A percentile compares a stretch with the other conserved stretches of the same genome.
Evolutionary conservation across 1,140 invertebrate species (phyloP).

Genomic region (Zaprionus vittiger): DNA sequence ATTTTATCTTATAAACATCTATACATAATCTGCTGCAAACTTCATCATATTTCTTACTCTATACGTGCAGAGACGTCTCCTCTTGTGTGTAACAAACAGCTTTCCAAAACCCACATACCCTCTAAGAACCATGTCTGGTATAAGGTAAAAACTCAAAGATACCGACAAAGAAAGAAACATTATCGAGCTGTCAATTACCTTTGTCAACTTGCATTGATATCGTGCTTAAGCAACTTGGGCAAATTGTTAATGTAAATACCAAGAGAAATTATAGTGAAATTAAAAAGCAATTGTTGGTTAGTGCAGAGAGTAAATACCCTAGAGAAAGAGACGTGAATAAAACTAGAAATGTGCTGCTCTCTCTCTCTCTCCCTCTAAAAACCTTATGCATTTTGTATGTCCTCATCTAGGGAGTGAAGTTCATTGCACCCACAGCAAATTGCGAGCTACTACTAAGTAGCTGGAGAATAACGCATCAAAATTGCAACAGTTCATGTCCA

Average conservation of each 20-base stretch:
- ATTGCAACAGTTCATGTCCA: slow-evolving; percentile 70
- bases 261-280: slow-evolving; percentile 3
- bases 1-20: too few species aligned
- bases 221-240: background rate
- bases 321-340: background rate
- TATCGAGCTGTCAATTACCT: slow-evolving; percentile 8
- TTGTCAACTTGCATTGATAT: background rate
- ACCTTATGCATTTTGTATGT: background rate
- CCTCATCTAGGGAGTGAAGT: slow-evolving; percentile 1
- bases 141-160: slow-evolving; percentile 14
- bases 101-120: background rate
- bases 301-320: background rate
- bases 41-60: too few species aligned
- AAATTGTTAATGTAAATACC: slow-evolving; percentile 19
- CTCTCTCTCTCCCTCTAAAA: background rate
- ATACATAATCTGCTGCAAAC: too few species aligned
- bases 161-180: slow-evolving; percentile 22
- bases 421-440: slow-evolving; percentile 37
- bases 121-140: background rate
- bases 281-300: slow-evolving; percentile 9
- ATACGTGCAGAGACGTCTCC: too few species aligned
- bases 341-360: background rate
- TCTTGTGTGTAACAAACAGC: too few species aligned
- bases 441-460: slow-evolving; percentile 56
- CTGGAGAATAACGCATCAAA: slow-evolving; percentile 71